These are phyloP conservation scores for Apodemia mormo DNA, from an alignment of 2,888 invertebrate genomes.

Conservation along the genomic window DNA sequence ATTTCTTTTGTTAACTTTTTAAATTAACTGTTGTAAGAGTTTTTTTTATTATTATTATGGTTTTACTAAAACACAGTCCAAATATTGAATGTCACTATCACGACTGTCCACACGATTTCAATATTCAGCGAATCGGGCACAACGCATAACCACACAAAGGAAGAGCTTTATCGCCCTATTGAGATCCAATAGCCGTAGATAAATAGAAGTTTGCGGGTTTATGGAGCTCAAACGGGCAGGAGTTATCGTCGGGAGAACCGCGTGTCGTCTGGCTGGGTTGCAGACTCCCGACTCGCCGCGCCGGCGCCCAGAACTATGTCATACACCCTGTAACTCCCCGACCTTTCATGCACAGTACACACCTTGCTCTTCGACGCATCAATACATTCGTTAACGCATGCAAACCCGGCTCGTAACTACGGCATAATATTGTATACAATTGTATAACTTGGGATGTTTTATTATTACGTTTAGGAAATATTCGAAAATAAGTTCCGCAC, in stretches of 20 bases:
- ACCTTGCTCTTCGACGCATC: slow-evolving; percentile 58
- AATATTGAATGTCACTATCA: not conserved
- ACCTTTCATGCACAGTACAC: slow-evolving; percentile 65
- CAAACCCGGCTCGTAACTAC: slow-evolving; percentile 49
- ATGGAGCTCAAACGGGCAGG: slow-evolving; percentile 48
- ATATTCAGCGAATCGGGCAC: not conserved
- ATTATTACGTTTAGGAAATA: not conserved
- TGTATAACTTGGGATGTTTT: not conserved
- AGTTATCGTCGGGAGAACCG: slow-evolving; percentile 65
- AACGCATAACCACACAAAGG: slow-evolving; percentile 8
- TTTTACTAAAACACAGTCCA: not conserved
- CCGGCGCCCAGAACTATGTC: slow-evolving; percentile 80
- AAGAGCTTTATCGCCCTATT: slow-evolving; percentile 7
- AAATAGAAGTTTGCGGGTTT: slow-evolving; percentile 34
- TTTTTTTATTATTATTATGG: not conserved
- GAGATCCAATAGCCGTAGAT: slow-evolving; percentile 17
- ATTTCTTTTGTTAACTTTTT: not conserved
- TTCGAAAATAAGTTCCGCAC: too few relatives aligned
- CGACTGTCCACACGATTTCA: not conserved
- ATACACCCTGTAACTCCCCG: slow-evolving; percentile 66
- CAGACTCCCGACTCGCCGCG: slow-evolving; percentile 64
- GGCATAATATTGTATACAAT: slow-evolving; percentile 35
- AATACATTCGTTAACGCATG: slow-evolving; percentile 61
- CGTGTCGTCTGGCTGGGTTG: slow-evolving; percentile 75
- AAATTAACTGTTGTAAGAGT: not conserved